Conservation (phyloP, 1,140 invertebrate genomes). For the Dysdera silvatica region DNA sequence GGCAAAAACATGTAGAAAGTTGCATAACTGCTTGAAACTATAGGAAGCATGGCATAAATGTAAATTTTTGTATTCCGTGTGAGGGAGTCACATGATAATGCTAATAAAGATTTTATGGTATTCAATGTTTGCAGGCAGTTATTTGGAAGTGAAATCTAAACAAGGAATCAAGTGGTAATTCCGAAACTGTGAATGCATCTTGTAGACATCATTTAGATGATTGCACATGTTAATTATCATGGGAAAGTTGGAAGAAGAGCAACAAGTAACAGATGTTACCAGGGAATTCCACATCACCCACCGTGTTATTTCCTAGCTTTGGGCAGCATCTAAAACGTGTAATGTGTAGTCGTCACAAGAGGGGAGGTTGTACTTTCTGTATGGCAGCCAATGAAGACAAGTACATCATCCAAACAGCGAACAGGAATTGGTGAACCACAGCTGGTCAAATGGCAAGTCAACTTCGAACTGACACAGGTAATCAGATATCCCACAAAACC, state of each 20-base stretch:
- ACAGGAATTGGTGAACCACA: not conserved
- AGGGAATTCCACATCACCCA: not conserved
- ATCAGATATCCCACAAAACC: not conserved
- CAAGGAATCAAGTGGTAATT: not conserved
- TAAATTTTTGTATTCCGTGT: too few relatives aligned
- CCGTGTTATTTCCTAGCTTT: not conserved
- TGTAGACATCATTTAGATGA: slow-evolving; percentile 1
- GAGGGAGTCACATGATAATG: too few relatives aligned
- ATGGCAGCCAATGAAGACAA: not conserved
- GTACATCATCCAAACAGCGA: not conserved
- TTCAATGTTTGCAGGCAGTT: too few relatives aligned
- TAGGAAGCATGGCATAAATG: too few relatives aligned
- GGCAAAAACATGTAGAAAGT: too few relatives aligned
- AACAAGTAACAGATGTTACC: slow-evolving; percentile 7
- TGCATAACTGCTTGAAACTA: too few relatives aligned
- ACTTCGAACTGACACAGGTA: not conserved
- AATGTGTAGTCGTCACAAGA: not conserved
- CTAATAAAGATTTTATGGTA: too few relatives aligned
- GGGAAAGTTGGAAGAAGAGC: slow-evolving; percentile 6
- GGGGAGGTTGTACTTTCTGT: not conserved
- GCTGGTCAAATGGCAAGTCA: not conserved
- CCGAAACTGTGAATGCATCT: not conserved
- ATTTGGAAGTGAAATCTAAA: too few relatives aligned
- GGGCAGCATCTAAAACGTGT: slow-evolving; percentile 1
- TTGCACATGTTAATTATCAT: too few relatives aligned